A percentile compares a stretch with the other conserved stretches of the same genome.
Conservation (phyloP, 2,888 invertebrate species). For the Philhelius pedissequus region DNA sequence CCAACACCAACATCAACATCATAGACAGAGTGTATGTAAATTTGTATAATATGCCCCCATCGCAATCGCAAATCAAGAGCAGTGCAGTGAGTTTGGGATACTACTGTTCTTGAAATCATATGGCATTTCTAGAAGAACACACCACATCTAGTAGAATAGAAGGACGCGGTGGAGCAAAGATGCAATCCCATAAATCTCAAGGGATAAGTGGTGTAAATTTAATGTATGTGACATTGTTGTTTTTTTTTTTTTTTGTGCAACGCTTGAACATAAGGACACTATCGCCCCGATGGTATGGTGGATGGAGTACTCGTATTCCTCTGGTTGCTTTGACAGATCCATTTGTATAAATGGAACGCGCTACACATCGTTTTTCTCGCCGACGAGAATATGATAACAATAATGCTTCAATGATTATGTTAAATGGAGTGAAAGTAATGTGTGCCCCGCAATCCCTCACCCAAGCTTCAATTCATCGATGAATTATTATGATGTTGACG, state of each 20-base stretch:
- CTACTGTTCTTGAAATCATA: neutral
- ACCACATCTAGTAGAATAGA: neutral
- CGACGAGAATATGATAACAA: constrained; percentile 8
- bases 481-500: neutral
- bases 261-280: neutral
- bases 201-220: constrained; percentile 62
- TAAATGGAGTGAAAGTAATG: constrained; percentile 64
- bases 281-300: neutral
- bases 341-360: constrained; percentile 44
- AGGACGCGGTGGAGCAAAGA: constrained; percentile 40
- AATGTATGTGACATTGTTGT: constrained; percentile 39
- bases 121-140: neutral
- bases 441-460: neutral
- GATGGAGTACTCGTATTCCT: neutral
- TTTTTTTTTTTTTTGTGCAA: neutral
- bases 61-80: neutral
- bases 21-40: neutral
- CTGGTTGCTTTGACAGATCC: constrained; percentile 28
- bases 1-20: constrained; percentile 5
- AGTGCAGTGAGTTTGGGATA: neutral
- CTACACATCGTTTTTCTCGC: constrained; percentile 12
- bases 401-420: constrained; percentile 47
- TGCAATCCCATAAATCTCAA: constrained; percentile 66
- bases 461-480: constrained; percentile 32
- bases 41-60: neutral